These are phyloP conservation scores for Drosophila fulvimacula DNA, from an alignment of 2,888 invertebrate species.

Conservation along the genomic window DNA sequence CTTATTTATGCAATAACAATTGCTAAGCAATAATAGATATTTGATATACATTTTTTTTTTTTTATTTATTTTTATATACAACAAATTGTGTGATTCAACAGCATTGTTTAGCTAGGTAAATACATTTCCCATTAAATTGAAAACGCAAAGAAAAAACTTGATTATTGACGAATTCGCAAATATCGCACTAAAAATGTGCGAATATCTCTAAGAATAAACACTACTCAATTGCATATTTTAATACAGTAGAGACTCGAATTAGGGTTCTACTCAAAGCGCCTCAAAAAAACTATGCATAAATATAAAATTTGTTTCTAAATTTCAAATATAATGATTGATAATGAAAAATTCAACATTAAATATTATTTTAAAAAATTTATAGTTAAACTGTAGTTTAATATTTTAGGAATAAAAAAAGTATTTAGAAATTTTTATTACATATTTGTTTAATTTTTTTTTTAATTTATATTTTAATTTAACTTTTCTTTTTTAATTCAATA, in stretches of 20 bases:
- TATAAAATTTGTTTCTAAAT: too few species aligned
- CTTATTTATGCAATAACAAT: not conserved
- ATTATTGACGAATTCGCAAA: conserved; percentile 39
- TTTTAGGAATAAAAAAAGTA: too few species aligned
- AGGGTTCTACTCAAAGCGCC: not conserved
- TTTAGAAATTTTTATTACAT: too few species aligned
- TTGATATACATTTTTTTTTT: too few species aligned
- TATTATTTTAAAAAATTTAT: too few species aligned
- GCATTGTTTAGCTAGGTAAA: conserved; percentile 13
- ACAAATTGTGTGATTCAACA: conserved; percentile 63
- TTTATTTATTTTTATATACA: not conserved
- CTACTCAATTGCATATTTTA: not conserved
- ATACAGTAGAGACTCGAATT: not conserved
- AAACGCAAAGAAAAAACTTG: conserved; percentile 8
- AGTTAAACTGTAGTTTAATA: too few species aligned
- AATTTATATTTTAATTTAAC: too few species aligned
- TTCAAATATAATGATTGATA: too few species aligned
- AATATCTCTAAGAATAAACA: conserved; percentile 4
- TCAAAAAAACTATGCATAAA: too few species aligned
- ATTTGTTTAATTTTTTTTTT: too few species aligned
- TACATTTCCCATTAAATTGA: conserved; percentile 30
- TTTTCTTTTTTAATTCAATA: too few species aligned
- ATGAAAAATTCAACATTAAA: too few species aligned
- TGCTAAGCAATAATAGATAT: not conserved
- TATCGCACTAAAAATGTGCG: conserved; percentile 11